Evolutionary conservation across 2,113 vertebrate species (phyloP).

Genomic region (Oreochromis aureus): DNA sequence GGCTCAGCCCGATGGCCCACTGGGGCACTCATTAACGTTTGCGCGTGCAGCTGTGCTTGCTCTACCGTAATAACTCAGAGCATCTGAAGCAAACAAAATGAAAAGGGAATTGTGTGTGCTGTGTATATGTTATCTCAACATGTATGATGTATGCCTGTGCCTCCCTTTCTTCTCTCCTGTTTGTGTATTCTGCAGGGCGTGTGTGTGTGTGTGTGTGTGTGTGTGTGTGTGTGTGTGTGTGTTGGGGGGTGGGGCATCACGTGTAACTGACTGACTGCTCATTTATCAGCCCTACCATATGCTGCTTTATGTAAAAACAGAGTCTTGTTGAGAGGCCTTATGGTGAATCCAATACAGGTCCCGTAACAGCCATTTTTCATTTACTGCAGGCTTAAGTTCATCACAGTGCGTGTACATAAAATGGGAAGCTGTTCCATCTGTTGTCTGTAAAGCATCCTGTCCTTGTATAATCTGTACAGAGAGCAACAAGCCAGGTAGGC

Average conservation of each 20-base stretch:
- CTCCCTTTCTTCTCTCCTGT: background rate
- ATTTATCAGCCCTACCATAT: constrained; percentile 42
- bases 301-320: constrained; percentile 28
- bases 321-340: constrained; percentile 43
- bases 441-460: background rate
- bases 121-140: background rate
- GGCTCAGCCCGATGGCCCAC: background rate
- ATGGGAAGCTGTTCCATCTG: background rate
- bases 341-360: background rate
- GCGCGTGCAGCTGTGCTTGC: background rate
- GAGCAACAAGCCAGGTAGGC: background rate
- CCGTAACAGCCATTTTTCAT: background rate
- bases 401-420: background rate
- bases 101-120: background rate
- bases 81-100: background rate
- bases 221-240: background rate
- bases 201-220: background rate
- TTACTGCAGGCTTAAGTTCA: background rate
- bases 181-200: background rate
- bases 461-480: background rate
- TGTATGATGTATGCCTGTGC: background rate
- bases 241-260: background rate
- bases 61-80: background rate
- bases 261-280: background rate
- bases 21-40: background rate